Base-by-base conservation (phyloP, 2,888 invertebrate genomes). In the Sipha maydis region DNA sequence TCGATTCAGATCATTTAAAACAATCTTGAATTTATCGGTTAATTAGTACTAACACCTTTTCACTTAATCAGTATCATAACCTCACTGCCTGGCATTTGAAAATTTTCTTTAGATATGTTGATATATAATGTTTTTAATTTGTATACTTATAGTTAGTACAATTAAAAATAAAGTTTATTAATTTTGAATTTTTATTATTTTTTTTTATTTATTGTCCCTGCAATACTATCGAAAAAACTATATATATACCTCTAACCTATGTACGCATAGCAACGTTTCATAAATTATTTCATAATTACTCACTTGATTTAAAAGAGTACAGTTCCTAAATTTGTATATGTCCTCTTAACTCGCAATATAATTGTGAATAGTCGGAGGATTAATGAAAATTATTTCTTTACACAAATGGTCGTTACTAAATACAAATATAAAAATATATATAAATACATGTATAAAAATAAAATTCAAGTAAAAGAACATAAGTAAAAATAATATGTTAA, bases 51-150 rank as follows among this genome's bases (percentile, higher is more conserved):
- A 78, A 78, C 85, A 85, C 85, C 9, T 54, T 4, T 69, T 78
- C 85, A 71, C 85, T 54, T 77, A 48, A 83, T 83, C 14, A 34
- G 17, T 67, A 69, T 85, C 41, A 31, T 85, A 41, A 78, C 11
- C 34, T 69, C 85, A 78, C 85, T 85, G 85, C 69, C 77, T 85
- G 69, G 34, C 48, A 78, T 54, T 83, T 83, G 31, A 48, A 28
- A 4, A 25, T 83, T 83, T 54, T 54, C 31, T 25, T 34, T 85
- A 85, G 77, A 85, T 1, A 78, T 85, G 25, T 77, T 67, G 25
- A 69, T 67, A 84, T 67, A 38, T 75, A 69, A 75, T 85, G 21
- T 84, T 75, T 61, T 48, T 71, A 25, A 85, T 85, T 85, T 85
- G n/a, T 85, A 78, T 78, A 38, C 67, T 34, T n/a, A 77, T 61